Conservation (phyloP, 2,888 invertebrate species). For the Drosophila leonis region DNA sequence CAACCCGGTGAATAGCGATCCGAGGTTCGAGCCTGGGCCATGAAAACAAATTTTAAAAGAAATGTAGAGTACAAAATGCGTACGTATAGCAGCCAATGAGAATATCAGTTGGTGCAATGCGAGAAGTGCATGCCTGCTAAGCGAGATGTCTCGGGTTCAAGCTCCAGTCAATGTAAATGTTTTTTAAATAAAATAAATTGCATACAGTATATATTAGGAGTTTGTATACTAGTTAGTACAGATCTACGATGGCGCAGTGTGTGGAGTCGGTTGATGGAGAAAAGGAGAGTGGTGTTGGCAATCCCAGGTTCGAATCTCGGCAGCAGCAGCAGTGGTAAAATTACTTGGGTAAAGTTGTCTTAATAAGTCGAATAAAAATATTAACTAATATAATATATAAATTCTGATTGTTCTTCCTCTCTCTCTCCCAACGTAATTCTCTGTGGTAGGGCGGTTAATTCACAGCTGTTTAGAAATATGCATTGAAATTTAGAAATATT, state of each 20-base stretch:
- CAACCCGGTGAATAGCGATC: background rate
- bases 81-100: background rate
- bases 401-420: too few species aligned
- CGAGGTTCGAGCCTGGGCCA: background rate
- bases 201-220: background rate
- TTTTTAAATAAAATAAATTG: background rate
- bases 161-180: rapidly evolving
- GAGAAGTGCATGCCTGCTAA: background rate
- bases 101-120: background rate
- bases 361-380: too few species aligned
- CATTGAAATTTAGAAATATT: too few species aligned
- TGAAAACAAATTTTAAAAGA: background rate
- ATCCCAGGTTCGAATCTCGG: background rate
- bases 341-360: too few species aligned
- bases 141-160: background rate
- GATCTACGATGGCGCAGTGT: background rate
- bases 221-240: rapidly evolving
- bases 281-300: background rate
- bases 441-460: too few species aligned
- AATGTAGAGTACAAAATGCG: background rate
- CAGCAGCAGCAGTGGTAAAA: background rate
- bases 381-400: too few species aligned
- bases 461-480: too few species aligned
- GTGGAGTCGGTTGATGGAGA: background rate
- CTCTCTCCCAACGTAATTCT: too few species aligned